A percentile compares a stretch with the other conserved stretches of the same genome.
These are phyloP conservation scores for Syngnathus acus DNA, from an alignment of 2,797 vertebrate species.

Conservation along the genomic window DNA sequence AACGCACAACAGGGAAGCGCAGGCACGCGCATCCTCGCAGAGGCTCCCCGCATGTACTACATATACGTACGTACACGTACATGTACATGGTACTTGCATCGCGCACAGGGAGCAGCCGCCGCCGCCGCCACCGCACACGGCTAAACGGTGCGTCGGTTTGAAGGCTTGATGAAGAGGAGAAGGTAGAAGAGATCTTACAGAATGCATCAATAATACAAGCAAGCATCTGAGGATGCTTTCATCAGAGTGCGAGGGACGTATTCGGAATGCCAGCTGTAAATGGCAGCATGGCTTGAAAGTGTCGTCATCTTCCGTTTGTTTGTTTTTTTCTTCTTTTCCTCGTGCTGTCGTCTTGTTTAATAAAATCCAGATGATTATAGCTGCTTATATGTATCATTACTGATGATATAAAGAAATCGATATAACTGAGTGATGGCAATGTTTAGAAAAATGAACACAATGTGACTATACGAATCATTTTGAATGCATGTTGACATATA, in stretches of 20 bases:
- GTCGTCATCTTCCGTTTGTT: background rate
- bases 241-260: conserved; percentile 15
- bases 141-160: conserved; percentile 22
- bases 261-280: conserved; percentile 48
- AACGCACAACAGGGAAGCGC: conserved; percentile 24
- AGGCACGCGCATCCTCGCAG: background rate
- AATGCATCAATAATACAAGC: background rate
- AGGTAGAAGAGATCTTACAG: background rate
- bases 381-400: too few relatives aligned
- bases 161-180: conserved; percentile 9
- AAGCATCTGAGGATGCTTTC: too few relatives aligned
- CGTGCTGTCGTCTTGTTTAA: background rate
- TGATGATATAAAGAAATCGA: too few relatives aligned
- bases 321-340: background rate
- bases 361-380: too few relatives aligned
- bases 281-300: conserved; percentile 29
- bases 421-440: too few relatives aligned
- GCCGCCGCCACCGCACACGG: background rate
- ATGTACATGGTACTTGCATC: too few relatives aligned
- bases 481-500: too few relatives aligned
- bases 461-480: too few relatives aligned
- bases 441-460: too few relatives aligned
- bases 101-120: background rate
- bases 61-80: background rate
- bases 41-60: conserved; percentile 5